Conservation (phyloP, 2,888 invertebrate genomes). For the Rhamnusium bicolor region DNA sequence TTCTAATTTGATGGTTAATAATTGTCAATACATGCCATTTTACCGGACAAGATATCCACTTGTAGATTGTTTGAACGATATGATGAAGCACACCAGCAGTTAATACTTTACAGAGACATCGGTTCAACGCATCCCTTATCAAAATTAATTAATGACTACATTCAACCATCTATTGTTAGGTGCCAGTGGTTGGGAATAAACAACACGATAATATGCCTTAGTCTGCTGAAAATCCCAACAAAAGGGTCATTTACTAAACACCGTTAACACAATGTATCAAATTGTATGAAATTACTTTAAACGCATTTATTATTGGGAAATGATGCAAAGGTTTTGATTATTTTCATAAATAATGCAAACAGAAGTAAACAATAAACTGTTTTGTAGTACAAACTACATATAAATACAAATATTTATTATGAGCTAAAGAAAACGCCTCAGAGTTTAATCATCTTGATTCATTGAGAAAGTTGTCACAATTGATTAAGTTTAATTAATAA, state of each 20-base stretch:
- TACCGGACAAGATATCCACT: not conserved
- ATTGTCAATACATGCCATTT: not conserved
- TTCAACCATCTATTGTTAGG: not conserved
- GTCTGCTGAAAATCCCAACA: conserved; percentile 12
- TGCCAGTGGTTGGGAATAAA: not conserved
- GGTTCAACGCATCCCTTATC: conserved; percentile 11
- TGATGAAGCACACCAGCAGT: conserved; percentile 11
- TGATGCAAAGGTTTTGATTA: not conserved
- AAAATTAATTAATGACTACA: conserved; percentile 19
- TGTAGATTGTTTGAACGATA: not conserved
- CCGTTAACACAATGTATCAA: not conserved
- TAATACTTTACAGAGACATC: conserved; percentile 15
- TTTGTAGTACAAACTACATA: too few species aligned
- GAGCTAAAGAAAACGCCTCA: too few species aligned
- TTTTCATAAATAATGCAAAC: too few species aligned
- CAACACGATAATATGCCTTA: conserved; percentile 10
- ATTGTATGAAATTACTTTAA: not conserved
- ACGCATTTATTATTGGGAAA: not conserved
- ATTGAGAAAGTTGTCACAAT: too few species aligned
- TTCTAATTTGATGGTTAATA: not conserved
- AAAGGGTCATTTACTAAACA: not conserved
- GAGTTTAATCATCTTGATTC: too few species aligned
- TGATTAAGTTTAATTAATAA: too few species aligned
- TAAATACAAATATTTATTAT: too few species aligned
- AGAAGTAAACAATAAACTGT: too few species aligned